Evolutionary conservation across 2,888 invertebrate genomes (phyloP).

Genomic region (Cosmia pyralina): DNA sequence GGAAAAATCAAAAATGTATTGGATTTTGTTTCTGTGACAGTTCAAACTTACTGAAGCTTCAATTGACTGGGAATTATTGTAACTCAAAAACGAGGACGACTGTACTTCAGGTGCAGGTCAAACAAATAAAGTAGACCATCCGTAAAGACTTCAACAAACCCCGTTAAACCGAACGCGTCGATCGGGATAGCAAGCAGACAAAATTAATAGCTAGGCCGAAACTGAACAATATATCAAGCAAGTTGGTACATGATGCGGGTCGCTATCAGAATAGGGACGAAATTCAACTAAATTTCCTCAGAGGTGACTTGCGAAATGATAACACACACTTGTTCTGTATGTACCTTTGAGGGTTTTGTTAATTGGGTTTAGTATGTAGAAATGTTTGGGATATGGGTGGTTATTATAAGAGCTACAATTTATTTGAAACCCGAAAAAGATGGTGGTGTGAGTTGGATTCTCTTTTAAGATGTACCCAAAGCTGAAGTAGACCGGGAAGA

Average conservation of each 20-base stretch:
- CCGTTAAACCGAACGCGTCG: constrained; percentile 38
- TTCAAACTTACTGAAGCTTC: too few relatives aligned
- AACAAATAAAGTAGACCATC: constrained; percentile 1
- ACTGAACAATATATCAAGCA: constrained; percentile 63
- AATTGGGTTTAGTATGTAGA: constrained; percentile 16
- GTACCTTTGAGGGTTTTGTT: constrained; percentile 34
- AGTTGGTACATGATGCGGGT: constrained; percentile 62
- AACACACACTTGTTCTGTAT: constrained; percentile 50
- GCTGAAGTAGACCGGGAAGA: too few relatives aligned
- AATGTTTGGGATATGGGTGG: not conserved
- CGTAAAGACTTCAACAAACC: constrained; percentile 19
- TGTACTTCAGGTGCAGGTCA: not conserved
- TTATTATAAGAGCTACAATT: not conserved
- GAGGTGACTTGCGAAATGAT: constrained; percentile 64
- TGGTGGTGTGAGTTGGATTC: not conserved
- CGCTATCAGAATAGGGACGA: constrained; percentile 55
- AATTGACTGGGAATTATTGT: not conserved
- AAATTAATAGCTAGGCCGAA: constrained; percentile 61
- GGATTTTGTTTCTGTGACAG: too few relatives aligned
- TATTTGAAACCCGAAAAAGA: not conserved
- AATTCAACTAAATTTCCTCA: constrained; percentile 49
- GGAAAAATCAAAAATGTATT: too few relatives aligned
- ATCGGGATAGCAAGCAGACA: constrained; percentile 55
- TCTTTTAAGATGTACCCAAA: too few relatives aligned
- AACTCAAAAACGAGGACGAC: too few relatives aligned